A percentile compares a stretch with the other conserved stretches of the same genome.
Evolutionary conservation across 92 coral and sea anemone genomes (phyloP).

Genomic region (Meandrina meandrites): DNA sequence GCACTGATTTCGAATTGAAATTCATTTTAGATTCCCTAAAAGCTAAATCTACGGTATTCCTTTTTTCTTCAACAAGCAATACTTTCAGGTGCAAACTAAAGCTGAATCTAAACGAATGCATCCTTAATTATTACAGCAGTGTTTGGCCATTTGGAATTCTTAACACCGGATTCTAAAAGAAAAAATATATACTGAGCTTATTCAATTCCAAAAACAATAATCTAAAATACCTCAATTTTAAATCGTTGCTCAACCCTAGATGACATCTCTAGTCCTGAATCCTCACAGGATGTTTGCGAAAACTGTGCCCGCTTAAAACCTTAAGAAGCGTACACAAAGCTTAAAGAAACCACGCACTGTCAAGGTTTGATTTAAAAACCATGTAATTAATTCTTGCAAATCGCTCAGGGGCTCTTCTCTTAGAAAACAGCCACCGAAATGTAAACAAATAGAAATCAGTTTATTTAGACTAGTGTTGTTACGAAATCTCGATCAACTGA

Average conservation of each 20-base stretch:
- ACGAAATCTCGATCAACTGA: constrained; percentile 22
- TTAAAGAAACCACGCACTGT: neutral
- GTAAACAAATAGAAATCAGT: constrained; percentile 28
- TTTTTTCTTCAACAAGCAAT: neutral
- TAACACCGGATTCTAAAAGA: neutral
- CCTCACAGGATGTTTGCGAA: neutral
- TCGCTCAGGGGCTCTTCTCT: neutral
- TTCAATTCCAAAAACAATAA: neutral
- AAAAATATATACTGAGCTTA: neutral
- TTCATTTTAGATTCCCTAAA: neutral
- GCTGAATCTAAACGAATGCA: neutral
- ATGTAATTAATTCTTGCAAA: constrained; percentile 28
- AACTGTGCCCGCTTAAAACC: constrained; percentile 4
- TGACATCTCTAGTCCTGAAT: constrained; percentile 8
- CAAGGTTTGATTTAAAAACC: constrained; percentile 13
- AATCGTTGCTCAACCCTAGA: constrained; percentile 1
- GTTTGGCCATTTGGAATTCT: neutral
- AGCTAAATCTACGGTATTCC: neutral
- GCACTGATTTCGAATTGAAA: neutral
- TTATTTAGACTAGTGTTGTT: constrained; percentile 8
- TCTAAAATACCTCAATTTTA: constrained; percentile 31
- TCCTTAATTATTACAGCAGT: neutral
- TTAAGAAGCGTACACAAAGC: neutral
- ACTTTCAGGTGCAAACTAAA: neutral
- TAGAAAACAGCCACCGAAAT: constrained; percentile 22